Base-by-base conservation (phyloP, 2,888 invertebrate genomes). In the Diloba caeruleocephala region DNA sequence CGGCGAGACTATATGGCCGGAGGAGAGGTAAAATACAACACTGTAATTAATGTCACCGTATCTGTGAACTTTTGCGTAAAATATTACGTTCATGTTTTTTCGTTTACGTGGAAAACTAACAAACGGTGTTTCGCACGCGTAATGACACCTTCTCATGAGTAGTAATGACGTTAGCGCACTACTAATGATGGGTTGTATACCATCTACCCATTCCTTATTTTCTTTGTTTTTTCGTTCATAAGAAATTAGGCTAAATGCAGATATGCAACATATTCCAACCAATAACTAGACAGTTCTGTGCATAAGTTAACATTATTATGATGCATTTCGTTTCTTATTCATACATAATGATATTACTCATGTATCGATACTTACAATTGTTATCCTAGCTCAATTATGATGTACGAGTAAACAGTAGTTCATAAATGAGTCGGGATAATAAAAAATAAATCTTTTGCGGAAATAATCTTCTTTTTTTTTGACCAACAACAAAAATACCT, bases 1-100 rank as follows among this genome's bases (percentile, higher is more conserved):
- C 75, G 78, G 75, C 54, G 31, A 74, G 79, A 77, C 77, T 78
- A 78, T 84, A 82, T 80, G 72, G 76, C 75, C 76, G 51, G 79
- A 74, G 82, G 81, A 76, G 72, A 78, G 73, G 74, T 74, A 69
- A 73, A 74, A 71, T 68, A 76, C 70, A 68, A 71, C 64, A 56
- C 53, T 52, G 54, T 61, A 62, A 70, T 71, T 70, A 73, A 64
- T 61, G 50, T 59, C 54, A 52, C 58, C 21, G 26, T 67, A 54
- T 67, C 51, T 52, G 60, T 61, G 48, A 50, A 52, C 33, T 59
- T 58, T 44, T 39, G 44, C 17, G 50, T 43, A 46, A 51, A 64
- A 70, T 44, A 37, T 48, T 36, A 46, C 44, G 31, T 52, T 66
- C 26, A 46, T 19, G 56, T 71, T 58, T 71, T 45, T 21, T 26